phyloP scores from a whole-genome alignment of 2,113 vertebrate genomes.

The Psammodynastes pulverulentus region DNA sequence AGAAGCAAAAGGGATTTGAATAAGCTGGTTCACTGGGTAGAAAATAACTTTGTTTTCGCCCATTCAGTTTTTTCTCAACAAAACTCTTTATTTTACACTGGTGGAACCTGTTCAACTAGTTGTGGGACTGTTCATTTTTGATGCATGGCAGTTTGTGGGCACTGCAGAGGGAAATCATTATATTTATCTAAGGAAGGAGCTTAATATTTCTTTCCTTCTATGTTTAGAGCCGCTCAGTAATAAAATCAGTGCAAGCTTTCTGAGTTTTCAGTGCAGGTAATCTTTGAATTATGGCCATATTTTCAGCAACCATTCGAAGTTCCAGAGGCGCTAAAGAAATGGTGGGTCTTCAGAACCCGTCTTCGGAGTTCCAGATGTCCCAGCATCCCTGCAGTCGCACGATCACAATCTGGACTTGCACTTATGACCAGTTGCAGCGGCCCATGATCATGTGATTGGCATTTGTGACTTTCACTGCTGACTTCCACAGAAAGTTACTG shows the following conservation, averaged over 20 bases:
- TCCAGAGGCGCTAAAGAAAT: not conserved
- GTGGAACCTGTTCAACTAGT: constrained; percentile 53
- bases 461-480: not conserved
- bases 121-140: constrained; percentile 42
- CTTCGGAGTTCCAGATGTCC: not conserved
- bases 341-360: not conserved
- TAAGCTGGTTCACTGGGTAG: not conserved
- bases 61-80: constrained; percentile 31
- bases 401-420: not conserved
- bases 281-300: not conserved
- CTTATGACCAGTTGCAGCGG: not conserved
- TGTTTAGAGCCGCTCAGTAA: not conserved
- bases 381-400: not conserved
- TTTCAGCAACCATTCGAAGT: not conserved
- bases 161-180: constrained; percentile 33
- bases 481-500: not conserved
- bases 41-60: constrained; percentile 21
- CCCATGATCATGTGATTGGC: not conserved
- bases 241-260: not conserved
- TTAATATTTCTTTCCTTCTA: not conserved
- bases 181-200: not conserved
- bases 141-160: constrained; percentile 34
- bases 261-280: not conserved
- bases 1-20: not conserved
- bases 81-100: constrained; percentile 35